Evolutionary conservation across 2,113 vertebrate genomes (phyloP), one percentile per base, ranked within the genome.

Genomic region (Cyphomyrus discorhynchus): DNA sequence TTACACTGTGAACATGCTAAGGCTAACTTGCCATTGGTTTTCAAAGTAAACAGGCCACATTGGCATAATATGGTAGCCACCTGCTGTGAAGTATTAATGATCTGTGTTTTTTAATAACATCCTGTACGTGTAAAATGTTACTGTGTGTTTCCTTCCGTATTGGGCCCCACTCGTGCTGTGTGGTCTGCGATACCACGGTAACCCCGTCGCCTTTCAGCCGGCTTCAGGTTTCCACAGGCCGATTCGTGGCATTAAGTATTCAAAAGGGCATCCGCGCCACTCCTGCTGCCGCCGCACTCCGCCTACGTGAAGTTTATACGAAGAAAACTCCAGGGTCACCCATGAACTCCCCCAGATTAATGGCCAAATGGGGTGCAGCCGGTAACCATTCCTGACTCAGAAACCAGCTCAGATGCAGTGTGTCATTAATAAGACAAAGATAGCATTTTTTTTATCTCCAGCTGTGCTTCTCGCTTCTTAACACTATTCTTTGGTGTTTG

Each of bases 241-340:
- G 53, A 1, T 21, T 56, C 19, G 0, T 56, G 53, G 90, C 92
- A 96, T 96, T 91, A 95, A 95, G 89, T 92, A 96, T 96, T 95
- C 89, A 95, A 89, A 92, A 94, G 92, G 92, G 91, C 88, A 87
- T 24, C 77, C 2, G 35, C 39, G 62, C 31, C 1, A 0, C 39
- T 46, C 8, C 42, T 47, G 82, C 82, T 11, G 39, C 6, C 10
- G 42, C 13, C 2, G 5, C 10, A 74, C 27, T 35, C 31, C 17
- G 31, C 35, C 74, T 19, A 77, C 31, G 0, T 19, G 7, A 80
- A 39, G 4, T 70, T 13, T 70, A 31, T 70, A 31, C 0, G 10
- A 10, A 84, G 82, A 3, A n/a, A n/a, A 84, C 82, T 46, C 39
- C 42, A 21, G 45, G 24, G 45, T 47, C 35, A 42, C 35, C 19